Evolutionary conservation across 2,113 vertebrate species (phyloP), one percentile per base, ranked within the genome.

Genomic region (Mesoclemmys tuberculata): DNA sequence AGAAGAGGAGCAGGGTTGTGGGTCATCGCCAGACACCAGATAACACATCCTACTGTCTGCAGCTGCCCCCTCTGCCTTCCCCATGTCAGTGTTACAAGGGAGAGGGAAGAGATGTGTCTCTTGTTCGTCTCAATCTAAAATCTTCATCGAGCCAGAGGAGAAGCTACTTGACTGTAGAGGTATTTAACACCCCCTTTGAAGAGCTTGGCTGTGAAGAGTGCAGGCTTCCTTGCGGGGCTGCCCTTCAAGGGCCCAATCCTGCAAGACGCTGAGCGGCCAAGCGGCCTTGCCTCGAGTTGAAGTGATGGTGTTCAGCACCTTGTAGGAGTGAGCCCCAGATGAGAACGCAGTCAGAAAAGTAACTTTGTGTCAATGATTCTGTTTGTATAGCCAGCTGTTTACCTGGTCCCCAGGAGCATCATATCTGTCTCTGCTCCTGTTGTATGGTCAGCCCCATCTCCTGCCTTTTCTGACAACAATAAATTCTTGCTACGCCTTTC

Each of bases 91-190:
- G 0, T 81, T 11, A 56, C n/a, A 55, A 0, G 10, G 4, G 24
- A 80, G 87, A 77, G 68, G 31, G 35, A 48, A 6, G 26, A 3
- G 86, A 80, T 35, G 3, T 0, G 0, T 5, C 54, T 44, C 13
- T 74, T 80, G 0, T 64, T 64, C 2, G 0, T 0, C 0, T 48
- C 79, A 41, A 1, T 61, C 94, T 51, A n/a, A 29, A 11, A 6
- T 5, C 78, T 80, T 55, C 0, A 0, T 24, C 68, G 90, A 55
- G 2, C 0, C 0, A 0, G 0, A 8, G 56, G 44, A 52, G 12
- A 71, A 55, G 38, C 48, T 80, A 54, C 58, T 48, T 0, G 0
- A 49, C 85, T 49, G 38, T 48, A 0, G 27, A 3, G 68, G 68
- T 87, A n/a, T 91, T 27, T 75, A 41, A 44, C 24, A 44, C 24